Evolutionary conservation across 2,113 vertebrate species (phyloP), one percentile per base, ranked within the genome.

Genomic region (Oryzias melastigma): DNA sequence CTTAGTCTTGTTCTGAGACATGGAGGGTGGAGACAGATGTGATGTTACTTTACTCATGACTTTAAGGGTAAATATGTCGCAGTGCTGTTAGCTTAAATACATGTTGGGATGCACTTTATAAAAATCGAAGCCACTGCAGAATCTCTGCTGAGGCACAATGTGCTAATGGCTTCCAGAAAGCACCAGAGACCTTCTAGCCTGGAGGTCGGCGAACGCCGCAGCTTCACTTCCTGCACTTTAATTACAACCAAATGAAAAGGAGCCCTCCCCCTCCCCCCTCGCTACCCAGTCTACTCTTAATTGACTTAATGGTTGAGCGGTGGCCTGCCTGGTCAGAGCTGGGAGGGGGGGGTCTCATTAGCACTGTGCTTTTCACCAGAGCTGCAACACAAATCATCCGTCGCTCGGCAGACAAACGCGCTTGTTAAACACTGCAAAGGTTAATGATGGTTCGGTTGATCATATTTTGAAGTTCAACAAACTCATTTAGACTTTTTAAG

Each of bases 191-290:
- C 15, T 42, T 60, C 73, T 58, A 49, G 65, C 75, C 81, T 56
- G 56, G 48, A 75, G 77, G 64, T 67, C 71, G 62, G 62, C 61
- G 71, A 58, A 18, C 5, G 22, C 73, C 5, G 58, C 77, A 42
- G 64, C 78, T 68, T 64, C 75, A 81, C 73, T 87, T 86, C 85
- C 85, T 83, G 73, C 62, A 41, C 77, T 71, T 73, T 87, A 88
- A 87, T 87, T 78, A 80, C 58, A 88, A 85, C 68, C 84, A 90
- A 89, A 88, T 82, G 78, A 83, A 87, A 74, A 49, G 35, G 25
- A 18, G 25, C 41, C 48, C 73, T 27, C 25, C 54, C 54, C 47
- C 14, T 52, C 20, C 54, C 24, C 64, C 10, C 40, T 41, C 8
- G 29, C 41, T 25, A 52, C 14, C 16, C 40, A 53, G 20, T 67